Base-by-base conservation (phyloP, 2,113 vertebrate species). In the Spilogale gracilis region DNA sequence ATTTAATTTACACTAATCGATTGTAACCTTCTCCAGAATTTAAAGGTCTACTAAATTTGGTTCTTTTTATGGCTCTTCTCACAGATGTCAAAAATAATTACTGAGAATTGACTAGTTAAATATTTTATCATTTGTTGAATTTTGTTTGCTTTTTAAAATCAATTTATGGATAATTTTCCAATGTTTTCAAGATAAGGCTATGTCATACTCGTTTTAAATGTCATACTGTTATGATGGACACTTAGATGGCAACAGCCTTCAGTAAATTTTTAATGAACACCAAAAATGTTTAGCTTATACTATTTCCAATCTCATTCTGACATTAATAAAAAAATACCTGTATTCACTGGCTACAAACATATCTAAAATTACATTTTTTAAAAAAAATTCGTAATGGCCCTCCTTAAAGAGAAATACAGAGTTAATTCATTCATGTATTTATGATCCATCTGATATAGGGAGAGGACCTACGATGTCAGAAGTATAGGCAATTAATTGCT, bases 1-100 rank as follows among this genome's bases (percentile, higher is more conserved):
- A 52, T 54, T 95, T 94, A 82, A 10, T 56, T 89, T 90, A 90
- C 4, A 45, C 2, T 67, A 96, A 76, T 93, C 67, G 67, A 17
- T 48, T 74, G 11, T 2, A 87, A 56, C 21, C 1, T 43, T 80
- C 43, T 88, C 5, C 56, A 92, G 9, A 56, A 50, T 23, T 89
- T 65, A 50, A 74, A 89, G 14, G 27, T 67, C 67, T 21, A 58
- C 6, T 92, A 27, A 87, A 73, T 73, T 92, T n/a, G 14, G 14
- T 90, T 52, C 4, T 48, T 74, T 54, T n/a, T 93, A 74, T 88
- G 87, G 30, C 3, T 93, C 54, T 32, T 87, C 12, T 82, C 18
- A 81, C 5, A 92, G n/a, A 76, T 12, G 21, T 12, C 9, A 81
- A 92, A 80, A 71, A 71, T 92, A 81, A 88, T 80, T 38, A 38